Evolutionary conservation across 2,113 vertebrate genomes (phyloP), one percentile per base, ranked within the genome.

Genomic region (Geococcyx californianus): DNA sequence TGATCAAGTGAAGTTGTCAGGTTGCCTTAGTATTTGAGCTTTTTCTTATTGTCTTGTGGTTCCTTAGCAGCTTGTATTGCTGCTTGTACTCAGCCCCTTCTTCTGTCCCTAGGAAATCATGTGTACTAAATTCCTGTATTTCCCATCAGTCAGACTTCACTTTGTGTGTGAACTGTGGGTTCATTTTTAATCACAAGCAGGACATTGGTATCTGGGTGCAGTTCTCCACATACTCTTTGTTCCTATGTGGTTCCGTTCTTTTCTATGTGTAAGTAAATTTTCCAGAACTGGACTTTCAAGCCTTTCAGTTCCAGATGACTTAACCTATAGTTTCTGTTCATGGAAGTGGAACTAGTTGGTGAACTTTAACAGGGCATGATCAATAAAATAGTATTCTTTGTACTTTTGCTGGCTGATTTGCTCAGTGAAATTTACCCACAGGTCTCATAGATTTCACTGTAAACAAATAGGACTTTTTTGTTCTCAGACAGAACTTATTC

Each of bases 381-480:
- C 95, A 94, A 90, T 94, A 93, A 91, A 87, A 23, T 20, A 79
- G 36, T 23, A 77, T 96, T 92, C 83, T 94, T 86, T 88, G 72
- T 90, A 24, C 60, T 78, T 38, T 40, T 52, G 33, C 38, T 68
- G 77, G 18, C 68, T 47, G 33, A 51, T 67, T 69, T 63, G 38
- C 63, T 45, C 66, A 16, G 56, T 44, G 59, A 49, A 33, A 4
- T 78, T 47, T 54, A 64, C 72, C 28, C 26, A 51, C 29, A 70
- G 79, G 20, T 67, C 83, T 90, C 4, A 6, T 21, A 26, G 82
- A 6, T 67, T 29, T 55, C 58, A 34, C 49, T 60, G 33, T 17
- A 29, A 70, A 82, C 44, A 87, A 60, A 49, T 15, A 23, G 0
- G 10, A n/a, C 4, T 0, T 18, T 62, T 83, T 82, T 82, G 14